Evolutionary conservation across 2,888 invertebrate species (phyloP), one percentile per base, ranked within the genome.

Genomic region (Ichneumoninae sp.): DNA sequence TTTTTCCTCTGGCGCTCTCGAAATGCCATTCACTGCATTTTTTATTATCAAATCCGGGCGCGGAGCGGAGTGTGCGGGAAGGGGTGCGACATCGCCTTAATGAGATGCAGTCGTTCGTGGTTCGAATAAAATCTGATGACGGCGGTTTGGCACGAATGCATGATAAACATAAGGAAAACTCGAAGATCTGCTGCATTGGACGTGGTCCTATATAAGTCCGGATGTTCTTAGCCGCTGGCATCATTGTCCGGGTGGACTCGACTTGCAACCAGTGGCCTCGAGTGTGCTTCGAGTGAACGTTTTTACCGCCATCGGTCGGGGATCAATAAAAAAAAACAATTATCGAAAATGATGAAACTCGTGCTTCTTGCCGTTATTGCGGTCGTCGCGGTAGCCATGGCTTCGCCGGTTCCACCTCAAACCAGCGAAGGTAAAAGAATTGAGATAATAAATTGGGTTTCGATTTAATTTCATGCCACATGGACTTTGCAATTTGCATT

Each of bases 341-440:
- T 16, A 47, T 47, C 16, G 3, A 47, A 26, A 22, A 79, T 79
- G 63, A 30, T 60, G 13, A 78, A 70, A 40, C 63, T 73, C 7
- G 54, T 60, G 68, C 33, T 79, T 0, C 7, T 79, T 30, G 52
- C 40, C 7, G 16, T 71, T 40, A 36, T 36, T 40, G 71, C 44
- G 22, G n/a, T 66, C 16, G 66, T n/a, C n/a, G 19, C 78, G 4
- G n/a, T 50, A 5, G 79, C 44, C n/a, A 73, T 85, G 50, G 89
- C 87, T 33, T 89, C 86, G 79, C 91, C 91, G 63, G 86, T 87
- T 63, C 36, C 44, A 16, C 4, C 16, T 16, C 3, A 69, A 68
- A 66, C 57, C 8, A 73, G 65, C 71, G 71, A 79, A 81, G 77
- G 83, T 85, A 85, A 74, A 33, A 65, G 60, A 30, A 74, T 40